phyloP scores from a whole-genome alignment of 2,888 invertebrate species.

The Caenorhabditis drosophilae region DNA sequence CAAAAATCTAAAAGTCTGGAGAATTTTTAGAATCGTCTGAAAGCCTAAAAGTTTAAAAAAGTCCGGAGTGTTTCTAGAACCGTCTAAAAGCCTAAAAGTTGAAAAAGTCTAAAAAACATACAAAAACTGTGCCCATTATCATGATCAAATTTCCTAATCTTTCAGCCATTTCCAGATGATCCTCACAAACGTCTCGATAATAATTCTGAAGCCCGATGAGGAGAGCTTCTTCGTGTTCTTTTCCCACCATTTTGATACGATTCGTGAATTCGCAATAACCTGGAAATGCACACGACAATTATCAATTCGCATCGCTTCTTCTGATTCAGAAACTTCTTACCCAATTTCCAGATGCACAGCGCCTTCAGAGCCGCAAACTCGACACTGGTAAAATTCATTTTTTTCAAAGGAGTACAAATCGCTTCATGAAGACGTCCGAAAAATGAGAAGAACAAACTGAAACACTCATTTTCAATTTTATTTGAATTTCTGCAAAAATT shows the following conservation, averaged over 20 bases:
- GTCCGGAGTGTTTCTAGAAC: no score
- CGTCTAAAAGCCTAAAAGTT: neutral
- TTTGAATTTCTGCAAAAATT: no score
- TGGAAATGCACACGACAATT: no score
- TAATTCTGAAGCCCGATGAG: constrained; percentile 32
- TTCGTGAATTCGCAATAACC: constrained; percentile 44
- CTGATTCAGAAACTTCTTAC: no score
- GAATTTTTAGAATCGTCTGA: no score
- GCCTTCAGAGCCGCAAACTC: constrained; percentile 53
- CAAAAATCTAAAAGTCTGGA: no score
- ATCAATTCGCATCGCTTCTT: no score
- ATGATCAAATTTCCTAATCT: constrained; percentile 41
- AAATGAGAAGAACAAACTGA: constrained; percentile 32
- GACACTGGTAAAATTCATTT: constrained; percentile 32
- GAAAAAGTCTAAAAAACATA: constrained; percentile 15
- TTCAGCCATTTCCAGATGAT: constrained; percentile 16
- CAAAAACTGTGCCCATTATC: constrained; percentile 46
- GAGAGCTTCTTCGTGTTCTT: constrained; percentile 37
- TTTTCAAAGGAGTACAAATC: constrained; percentile 28
- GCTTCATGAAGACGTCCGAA: constrained; percentile 32
- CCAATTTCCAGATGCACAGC: constrained; percentile 50
- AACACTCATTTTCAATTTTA: no score
- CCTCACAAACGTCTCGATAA: constrained; percentile 26
- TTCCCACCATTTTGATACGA: constrained; percentile 33
- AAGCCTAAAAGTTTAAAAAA: neutral